Evolutionary conservation across 2,113 vertebrate species (phyloP), one percentile per base, ranked within the genome.

Genomic region (Psilopogon haemacephalus): DNA sequence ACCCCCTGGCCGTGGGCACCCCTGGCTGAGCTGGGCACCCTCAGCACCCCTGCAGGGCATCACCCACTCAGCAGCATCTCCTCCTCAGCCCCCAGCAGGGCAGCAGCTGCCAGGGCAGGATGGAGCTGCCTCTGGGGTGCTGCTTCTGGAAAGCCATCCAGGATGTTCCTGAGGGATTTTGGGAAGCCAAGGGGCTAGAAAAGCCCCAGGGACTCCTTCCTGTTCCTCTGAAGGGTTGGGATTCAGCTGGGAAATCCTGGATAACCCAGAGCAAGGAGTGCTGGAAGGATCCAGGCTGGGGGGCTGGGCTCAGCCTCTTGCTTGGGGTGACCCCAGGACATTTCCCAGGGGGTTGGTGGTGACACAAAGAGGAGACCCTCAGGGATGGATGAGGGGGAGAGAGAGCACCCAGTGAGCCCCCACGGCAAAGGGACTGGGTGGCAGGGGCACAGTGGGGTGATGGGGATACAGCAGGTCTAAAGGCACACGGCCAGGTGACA

Each of bases 331-430:
- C 24, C 10, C 55, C 8, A 8, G 77, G 70, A 12, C 5, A 3
- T 44, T 44, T 28, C 62, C 50, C 8, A 4, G 27, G 55, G 54
- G 11, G 7, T 27, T 11, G 32, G 50, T 30, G 81, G 44, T 4
- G 11, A n/a, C 5, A 2, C 35, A 2, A 3, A 42, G 28, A 19
- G 0, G 0, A 42, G 18, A 56, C 12, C 8, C 44, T 4, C 1
- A 1, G 42, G 69, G 26, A 14, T 1, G 37, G 75, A 1, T 1
- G 40, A 19, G 11, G 12, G 7, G 26, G 56, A 58, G 9, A 12
- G 2, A 11, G 4, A 13, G 12, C 59, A 21, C 19, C 33, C 42
- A 11, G 60, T 0, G 20, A 70, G 16, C 20, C 46, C 46, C 67
- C 35, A 5, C 0, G 1, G 24, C 17, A 11, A 16, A 64, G 44